A percentile compares a stretch with the other conserved stretches of the same genome.
Evolutionary conservation across 2,113 vertebrate species (phyloP).

Genomic region (Psilopogon haemacephalus): DNA sequence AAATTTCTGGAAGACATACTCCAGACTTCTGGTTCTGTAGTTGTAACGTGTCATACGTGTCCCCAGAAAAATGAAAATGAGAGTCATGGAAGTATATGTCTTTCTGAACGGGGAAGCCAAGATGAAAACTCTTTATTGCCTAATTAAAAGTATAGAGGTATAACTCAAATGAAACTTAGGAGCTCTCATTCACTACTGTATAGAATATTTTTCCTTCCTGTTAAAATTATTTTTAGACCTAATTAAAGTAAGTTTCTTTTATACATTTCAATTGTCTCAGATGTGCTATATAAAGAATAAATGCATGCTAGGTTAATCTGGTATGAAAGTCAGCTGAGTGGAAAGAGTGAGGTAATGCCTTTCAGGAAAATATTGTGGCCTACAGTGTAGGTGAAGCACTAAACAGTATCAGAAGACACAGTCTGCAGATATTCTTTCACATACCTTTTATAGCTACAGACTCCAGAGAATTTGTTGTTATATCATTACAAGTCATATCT

Average conservation of each 20-base stretch:
- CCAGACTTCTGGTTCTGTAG: neutral
- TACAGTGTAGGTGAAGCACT: neutral
- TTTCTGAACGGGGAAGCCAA: neutral
- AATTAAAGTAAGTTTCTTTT: neutral
- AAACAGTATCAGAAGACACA: neutral
- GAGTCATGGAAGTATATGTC: neutral
- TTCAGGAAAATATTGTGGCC: neutral
- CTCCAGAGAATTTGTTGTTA: conserved; percentile 35
- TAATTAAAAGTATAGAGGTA: neutral
- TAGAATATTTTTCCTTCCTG: neutral
- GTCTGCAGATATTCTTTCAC: neutral
- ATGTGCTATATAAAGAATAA: neutral
- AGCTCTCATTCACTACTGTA: neutral
- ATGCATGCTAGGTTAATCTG: neutral
- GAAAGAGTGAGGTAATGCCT: neutral
- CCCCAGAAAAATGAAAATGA: neutral
- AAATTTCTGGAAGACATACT: neutral
- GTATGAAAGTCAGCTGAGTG: neutral
- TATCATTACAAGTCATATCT: conserved; percentile 51
- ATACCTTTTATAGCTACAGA: neutral
- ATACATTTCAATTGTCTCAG: neutral
- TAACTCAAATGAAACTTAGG: neutral
- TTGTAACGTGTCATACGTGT: neutral
- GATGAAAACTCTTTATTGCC: neutral
- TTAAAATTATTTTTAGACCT: neutral